A percentile compares a stretch with the other conserved stretches of the same genome.
These are phyloP conservation scores for Graphium colonna DNA, from an alignment of 2,888 invertebrate species.

Conservation along the genomic window DNA sequence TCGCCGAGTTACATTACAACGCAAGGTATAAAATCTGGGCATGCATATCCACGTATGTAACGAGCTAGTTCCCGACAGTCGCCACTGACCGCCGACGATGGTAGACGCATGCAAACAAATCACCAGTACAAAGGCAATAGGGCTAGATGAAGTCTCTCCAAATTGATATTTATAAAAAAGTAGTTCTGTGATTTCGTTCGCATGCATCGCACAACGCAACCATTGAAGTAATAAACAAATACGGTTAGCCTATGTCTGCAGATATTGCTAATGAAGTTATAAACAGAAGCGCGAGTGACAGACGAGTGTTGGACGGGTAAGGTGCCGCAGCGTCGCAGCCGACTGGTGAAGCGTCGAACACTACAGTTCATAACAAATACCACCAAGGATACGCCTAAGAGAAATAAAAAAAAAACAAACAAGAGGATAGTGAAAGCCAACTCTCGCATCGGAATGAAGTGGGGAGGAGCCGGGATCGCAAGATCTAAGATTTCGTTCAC, in stretches of 20 bases:
- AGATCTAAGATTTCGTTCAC: not conserved
- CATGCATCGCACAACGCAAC: not conserved
- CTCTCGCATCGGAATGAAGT: not conserved
- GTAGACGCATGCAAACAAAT: not conserved
- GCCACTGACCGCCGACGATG: not conserved
- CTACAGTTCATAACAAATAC: not conserved
- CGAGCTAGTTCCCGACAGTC: constrained; percentile 34
- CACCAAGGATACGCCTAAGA: not conserved
- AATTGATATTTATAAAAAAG: no score
- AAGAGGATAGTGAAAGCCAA: not conserved
- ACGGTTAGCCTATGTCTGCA: not conserved
- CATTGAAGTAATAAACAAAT: not conserved
- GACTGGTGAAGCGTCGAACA: not conserved
- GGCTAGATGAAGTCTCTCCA: no score
- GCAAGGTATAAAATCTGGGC: constrained; percentile 52
- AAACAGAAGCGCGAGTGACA: constrained; percentile 16
- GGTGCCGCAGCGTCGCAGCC: not conserved
- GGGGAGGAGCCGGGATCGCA: not conserved
- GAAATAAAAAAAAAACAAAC: not conserved
- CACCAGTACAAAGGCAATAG: not conserved
- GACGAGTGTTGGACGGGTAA: not conserved
- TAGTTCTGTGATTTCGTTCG: no score
- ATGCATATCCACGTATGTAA: constrained; percentile 47
- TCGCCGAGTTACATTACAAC: constrained; percentile 26
- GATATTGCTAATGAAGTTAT: not conserved